Base-by-base conservation (phyloP, 2,797 vertebrate genomes). In the Acanthurus tractus region DNA sequence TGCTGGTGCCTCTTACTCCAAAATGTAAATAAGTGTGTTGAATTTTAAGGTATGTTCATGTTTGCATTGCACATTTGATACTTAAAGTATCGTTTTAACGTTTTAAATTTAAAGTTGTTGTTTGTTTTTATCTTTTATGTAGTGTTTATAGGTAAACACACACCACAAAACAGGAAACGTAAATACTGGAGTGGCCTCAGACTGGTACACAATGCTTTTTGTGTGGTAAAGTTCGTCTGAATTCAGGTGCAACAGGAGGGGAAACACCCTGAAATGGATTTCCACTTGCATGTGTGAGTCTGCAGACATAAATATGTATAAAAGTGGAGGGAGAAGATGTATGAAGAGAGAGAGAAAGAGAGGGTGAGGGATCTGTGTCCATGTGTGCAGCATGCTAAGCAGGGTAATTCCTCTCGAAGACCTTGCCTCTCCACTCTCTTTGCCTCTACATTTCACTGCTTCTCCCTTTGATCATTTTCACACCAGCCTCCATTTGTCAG, bases 391-490 rank as follows among this genome's bases (percentile, higher is more conserved):
- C 72, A 87, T 79, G 70, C 58, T 79, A 80, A 89, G 62, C 63
- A 54, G 38, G 13, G 8, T 57, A 49, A 73, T 73, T 81, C 62
- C 55, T 40, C 55, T 46, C 66, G 12, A 15, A 73, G 52, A 69
- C 56, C 38, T 70, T 65, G 49, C 34, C 48, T 46, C 29, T 59
- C 48, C 13, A 20, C 38, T 66, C 50, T 62, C 44, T 0, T 56
- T 50, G 58, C 50, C 65, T 66, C 49, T 45, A 0, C 70, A 45
- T 76, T 42, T 62, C 48, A 8, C 20, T 72, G n/a, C 52, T 46
- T 68, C 48, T 72, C 59, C 40, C 29, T 88, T 86, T 90, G 79
- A 89, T 84, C 66, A 78, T 79, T 86, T 89, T 76, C 69, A 44
- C 76, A 69, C 72, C 69, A 64, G 73, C 68, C 36, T 78, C 58